A percentile compares a stretch with the other conserved stretches of the same genome.
Evolutionary conservation across 2,888 invertebrate species (phyloP).

Genomic region (Meloe dianella): DNA sequence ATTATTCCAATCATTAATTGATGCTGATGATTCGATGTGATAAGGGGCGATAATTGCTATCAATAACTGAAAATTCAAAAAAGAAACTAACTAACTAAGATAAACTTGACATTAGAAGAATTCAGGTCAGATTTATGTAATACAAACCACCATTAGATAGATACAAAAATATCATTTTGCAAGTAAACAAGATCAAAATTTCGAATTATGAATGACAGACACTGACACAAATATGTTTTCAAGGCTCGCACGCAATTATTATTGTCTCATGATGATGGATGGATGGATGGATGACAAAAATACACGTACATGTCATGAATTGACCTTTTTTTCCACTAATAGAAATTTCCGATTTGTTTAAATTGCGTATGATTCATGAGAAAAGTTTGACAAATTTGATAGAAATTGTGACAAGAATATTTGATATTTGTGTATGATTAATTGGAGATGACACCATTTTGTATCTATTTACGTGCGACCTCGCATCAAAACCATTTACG

Average conservation of each 20-base stretch:
- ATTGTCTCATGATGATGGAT: background rate
- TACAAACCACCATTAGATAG: background rate
- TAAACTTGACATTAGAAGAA: background rate
- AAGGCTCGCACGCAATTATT: background rate
- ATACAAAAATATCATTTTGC: background rate
- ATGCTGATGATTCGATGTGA: slow-evolving; percentile 41
- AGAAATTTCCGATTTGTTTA: background rate
- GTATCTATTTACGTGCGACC: slow-evolving; percentile 23
- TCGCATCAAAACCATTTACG: slow-evolving; percentile 23
- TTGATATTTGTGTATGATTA: background rate
- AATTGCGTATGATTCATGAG: background rate
- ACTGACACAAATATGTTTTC: background rate
- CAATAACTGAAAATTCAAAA: slow-evolving; percentile 50
- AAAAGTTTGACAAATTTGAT: background rate
- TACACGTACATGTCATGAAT: background rate
- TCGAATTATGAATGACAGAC: background rate
- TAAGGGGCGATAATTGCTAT: slow-evolving; percentile 44
- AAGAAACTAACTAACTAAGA: background rate
- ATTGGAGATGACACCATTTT: slow-evolving; percentile 22
- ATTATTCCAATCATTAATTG: slow-evolving; percentile 65
- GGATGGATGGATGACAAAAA: background rate
- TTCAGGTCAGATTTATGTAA: background rate
- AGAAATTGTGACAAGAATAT: background rate
- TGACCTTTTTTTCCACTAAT: background rate
- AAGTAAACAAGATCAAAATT: background rate